A percentile compares a stretch with the other conserved stretches of the same genome.
These are phyloP conservation scores for Acrossocheilus wenchowensis DNA, from an alignment of 2,797 vertebrate species.

Conservation along the genomic window DNA sequence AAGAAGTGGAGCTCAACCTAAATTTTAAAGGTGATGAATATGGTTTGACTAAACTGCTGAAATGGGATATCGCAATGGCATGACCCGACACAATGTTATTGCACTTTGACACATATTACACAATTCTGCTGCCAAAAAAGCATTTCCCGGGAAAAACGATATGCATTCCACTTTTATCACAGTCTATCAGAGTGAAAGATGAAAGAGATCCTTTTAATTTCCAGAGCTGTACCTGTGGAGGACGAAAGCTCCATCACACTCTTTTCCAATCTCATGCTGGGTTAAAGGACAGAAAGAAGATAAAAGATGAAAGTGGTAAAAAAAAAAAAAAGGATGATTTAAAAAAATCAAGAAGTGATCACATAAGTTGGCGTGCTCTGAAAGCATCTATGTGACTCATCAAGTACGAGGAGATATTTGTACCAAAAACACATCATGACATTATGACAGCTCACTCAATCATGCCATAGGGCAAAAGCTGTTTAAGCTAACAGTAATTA, in stretches of 20 bases:
- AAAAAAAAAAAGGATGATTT: neutral
- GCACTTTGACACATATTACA: neutral
- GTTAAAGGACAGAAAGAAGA: slow-evolving; percentile 39
- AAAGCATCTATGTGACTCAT: neutral
- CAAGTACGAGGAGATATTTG: neutral
- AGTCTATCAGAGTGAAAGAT: neutral
- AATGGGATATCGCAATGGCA: slow-evolving; percentile 20
- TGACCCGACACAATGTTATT: neutral
- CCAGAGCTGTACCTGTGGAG: neutral
- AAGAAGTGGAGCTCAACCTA: neutral
- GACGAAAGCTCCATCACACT: slow-evolving; percentile 37
- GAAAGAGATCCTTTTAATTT: slow-evolving; percentile 28
- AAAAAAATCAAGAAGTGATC: neutral
- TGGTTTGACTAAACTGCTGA: neutral
- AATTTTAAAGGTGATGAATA: neutral
- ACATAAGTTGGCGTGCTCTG: neutral
- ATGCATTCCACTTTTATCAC: neutral
- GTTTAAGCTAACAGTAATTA: neutral
- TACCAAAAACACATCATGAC: neutral
- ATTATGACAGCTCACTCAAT: slow-evolving; percentile 9
- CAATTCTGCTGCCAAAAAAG: slow-evolving; percentile 4
- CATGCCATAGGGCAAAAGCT: neutral
- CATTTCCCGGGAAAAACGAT: neutral
- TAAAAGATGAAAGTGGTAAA: neutral
- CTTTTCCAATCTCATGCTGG: slow-evolving; percentile 56